phyloP scores from a whole-genome alignment of 2,113 vertebrate genomes.

The Elgaria multicarinata region DNA sequence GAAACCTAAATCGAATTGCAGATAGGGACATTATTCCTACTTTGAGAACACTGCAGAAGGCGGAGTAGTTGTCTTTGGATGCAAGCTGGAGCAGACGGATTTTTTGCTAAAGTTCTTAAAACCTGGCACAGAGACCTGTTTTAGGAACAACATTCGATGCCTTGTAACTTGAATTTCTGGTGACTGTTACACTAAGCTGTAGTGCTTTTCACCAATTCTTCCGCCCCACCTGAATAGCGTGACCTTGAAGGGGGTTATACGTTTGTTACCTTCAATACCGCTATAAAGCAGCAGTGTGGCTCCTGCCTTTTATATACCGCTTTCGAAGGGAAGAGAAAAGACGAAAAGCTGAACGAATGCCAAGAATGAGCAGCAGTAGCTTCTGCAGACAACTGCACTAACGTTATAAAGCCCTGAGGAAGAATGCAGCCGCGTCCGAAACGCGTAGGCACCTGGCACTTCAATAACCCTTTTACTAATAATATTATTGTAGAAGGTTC shows the following conservation, averaged over 20 bases:
- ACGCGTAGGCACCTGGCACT: no score
- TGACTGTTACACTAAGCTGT: neutral
- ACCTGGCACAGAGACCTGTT: slow-evolving; percentile 31
- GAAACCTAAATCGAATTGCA: neutral
- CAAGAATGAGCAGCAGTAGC: no score
- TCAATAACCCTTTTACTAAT: no score
- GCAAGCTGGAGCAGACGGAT: slow-evolving; percentile 27
- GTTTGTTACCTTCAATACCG: slow-evolving; percentile 15
- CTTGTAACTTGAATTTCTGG: slow-evolving; percentile 50
- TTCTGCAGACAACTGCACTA: no score
- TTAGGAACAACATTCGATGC: slow-evolving; percentile 42
- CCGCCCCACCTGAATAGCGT: neutral
- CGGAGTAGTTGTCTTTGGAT: slow-evolving; percentile 54
- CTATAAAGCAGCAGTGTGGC: no score
- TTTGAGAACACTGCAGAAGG: slow-evolving; percentile 24
- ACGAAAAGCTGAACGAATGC: no score
- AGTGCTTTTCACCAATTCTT: neutral
- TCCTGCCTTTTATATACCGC: no score
- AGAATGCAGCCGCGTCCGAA: no score
- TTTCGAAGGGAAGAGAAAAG: no score
- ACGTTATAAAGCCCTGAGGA: no score
- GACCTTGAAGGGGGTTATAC: neutral
- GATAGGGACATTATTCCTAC: slow-evolving; percentile 7
- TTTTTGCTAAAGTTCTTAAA: slow-evolving; percentile 52
- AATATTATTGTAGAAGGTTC: no score